Percentiles rank a stretch among this genome's conserved stretches.
These are phyloP conservation scores for Corythornis vintsioides DNA, from an alignment of 2,113 vertebrate species.

Conservation along the genomic window DNA sequence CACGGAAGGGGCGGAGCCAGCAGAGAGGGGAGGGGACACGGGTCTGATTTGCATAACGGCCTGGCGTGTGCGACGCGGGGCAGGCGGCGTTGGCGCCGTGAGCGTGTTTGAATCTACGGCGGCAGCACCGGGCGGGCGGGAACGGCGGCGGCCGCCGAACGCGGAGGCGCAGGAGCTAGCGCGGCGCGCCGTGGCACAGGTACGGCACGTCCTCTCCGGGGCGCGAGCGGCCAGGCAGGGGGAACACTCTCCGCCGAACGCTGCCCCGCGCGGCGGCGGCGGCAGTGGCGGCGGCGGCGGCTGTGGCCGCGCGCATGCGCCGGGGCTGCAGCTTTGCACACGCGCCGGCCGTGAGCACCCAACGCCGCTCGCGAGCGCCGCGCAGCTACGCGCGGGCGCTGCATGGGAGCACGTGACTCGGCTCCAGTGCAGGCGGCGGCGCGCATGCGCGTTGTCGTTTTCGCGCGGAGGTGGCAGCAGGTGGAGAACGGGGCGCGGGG, in stretches of 20 bases:
- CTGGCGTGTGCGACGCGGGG: constrained; percentile 55
- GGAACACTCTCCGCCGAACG: not conserved
- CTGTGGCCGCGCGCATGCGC: constrained; percentile 2
- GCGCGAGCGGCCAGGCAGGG: no score
- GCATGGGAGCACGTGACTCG: constrained; percentile 80
- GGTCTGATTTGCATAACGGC: constrained; percentile 78
- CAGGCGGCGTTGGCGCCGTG: not conserved
- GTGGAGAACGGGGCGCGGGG: not conserved
- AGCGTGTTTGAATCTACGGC: constrained; percentile 73
- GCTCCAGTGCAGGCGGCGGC: constrained; percentile 75
- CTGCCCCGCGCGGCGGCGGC: not conserved
- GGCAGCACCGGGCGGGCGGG: not conserved
- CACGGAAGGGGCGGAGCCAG: constrained; percentile 47
- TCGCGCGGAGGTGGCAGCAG: not conserved
- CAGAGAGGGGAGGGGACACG: not conserved
- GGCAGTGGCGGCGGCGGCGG: not conserved
- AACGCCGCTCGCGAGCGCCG: constrained; percentile 15
- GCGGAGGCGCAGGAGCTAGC: not conserved
- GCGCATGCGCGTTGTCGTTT: constrained; percentile 72
- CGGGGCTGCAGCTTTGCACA: not conserved
- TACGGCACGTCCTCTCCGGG: not conserved
- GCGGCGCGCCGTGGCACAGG: not conserved
- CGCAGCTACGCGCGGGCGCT: constrained; percentile 49
- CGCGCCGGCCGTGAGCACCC: not conserved
- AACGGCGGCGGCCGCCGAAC: not conserved